These are phyloP conservation scores for Drosophila arizonae DNA, from an alignment of 1,140 invertebrate species.

Conservation along the genomic window DNA sequence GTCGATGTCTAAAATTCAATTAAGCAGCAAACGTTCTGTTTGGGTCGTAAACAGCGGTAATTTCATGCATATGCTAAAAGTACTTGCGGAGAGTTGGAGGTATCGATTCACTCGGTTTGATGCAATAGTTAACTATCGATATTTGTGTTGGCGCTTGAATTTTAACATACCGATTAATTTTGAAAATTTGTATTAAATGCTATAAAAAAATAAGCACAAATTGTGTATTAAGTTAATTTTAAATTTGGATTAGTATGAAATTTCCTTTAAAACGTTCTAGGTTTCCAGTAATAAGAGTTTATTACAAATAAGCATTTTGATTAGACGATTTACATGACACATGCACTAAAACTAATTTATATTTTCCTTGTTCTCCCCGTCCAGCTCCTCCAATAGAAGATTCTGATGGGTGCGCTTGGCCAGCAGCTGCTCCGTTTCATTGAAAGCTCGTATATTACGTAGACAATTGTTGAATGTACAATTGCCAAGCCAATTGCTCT, in stretches of 20 bases:
- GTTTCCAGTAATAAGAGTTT: background rate
- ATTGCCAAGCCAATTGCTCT: conserved; percentile 48
- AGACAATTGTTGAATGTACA: conserved; percentile 55
- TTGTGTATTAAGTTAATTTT: conserved; percentile 1
- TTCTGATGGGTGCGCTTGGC: conserved; percentile 50
- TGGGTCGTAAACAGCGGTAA: conserved; percentile 5
- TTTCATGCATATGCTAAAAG: background rate
- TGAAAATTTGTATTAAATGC: background rate
- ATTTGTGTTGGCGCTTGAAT: background rate
- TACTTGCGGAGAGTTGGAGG: background rate
- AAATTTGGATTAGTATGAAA: background rate
- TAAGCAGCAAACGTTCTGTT: background rate
- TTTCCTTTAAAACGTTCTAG: too few species aligned
- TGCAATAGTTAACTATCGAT: background rate
- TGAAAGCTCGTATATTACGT: conserved; percentile 39
- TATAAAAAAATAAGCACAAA: background rate
- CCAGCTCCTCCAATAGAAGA: conserved; percentile 54
- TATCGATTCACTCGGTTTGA: conserved; percentile 1
- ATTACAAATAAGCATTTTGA: background rate
- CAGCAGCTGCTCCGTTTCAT: conserved; percentile 54
- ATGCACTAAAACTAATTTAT: conserved; percentile 32
- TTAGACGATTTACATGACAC: conserved; percentile 22
- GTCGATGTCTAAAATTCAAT: conserved; percentile 7
- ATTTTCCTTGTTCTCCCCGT: conserved; percentile 62
- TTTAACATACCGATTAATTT: background rate